Evolutionary conservation across 2,113 vertebrate genomes (phyloP).

Genomic region (Pan paniscus): DNA sequence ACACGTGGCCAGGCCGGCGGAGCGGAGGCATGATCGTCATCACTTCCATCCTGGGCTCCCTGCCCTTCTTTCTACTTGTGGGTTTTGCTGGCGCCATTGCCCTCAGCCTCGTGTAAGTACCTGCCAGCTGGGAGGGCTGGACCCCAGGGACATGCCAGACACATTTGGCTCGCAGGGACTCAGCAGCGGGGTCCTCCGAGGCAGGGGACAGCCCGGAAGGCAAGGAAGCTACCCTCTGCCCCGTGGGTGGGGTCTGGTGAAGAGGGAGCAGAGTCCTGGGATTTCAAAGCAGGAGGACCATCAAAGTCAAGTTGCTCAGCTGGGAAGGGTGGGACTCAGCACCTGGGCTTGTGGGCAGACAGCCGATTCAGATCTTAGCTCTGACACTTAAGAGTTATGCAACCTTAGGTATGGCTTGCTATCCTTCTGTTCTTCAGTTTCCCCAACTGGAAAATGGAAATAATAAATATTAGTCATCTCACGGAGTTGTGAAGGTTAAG

Average conservation of each 20-base stretch:
- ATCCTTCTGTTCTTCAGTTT: background rate
- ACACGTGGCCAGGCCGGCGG: constrained; percentile 79
- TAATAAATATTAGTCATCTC: too few species aligned
- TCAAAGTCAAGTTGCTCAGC: background rate
- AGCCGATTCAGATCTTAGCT: background rate
- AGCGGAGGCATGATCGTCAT: constrained; percentile 83
- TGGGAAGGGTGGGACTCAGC: too few species aligned
- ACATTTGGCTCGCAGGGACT: background rate
- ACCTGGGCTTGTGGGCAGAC: too few species aligned
- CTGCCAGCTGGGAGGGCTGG: fast-evolving
- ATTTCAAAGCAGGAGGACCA: too few species aligned
- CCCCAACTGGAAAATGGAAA: background rate
- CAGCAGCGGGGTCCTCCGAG: background rate
- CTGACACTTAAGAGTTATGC: background rate
- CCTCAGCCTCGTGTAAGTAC: constrained; percentile 79
- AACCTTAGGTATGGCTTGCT: background rate
- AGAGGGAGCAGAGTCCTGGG: background rate
- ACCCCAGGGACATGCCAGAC: background rate
- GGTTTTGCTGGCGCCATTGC: constrained; percentile 64
- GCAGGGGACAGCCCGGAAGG: background rate
- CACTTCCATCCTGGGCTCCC: constrained; percentile 80
- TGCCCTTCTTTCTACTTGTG: constrained; percentile 78
- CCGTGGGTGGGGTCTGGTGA: background rate
- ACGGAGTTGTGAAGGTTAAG: too few species aligned
- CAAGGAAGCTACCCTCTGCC: background rate